Base-by-base conservation (phyloP, 2,888 invertebrate species). In the Brassicogethes aeneus region DNA sequence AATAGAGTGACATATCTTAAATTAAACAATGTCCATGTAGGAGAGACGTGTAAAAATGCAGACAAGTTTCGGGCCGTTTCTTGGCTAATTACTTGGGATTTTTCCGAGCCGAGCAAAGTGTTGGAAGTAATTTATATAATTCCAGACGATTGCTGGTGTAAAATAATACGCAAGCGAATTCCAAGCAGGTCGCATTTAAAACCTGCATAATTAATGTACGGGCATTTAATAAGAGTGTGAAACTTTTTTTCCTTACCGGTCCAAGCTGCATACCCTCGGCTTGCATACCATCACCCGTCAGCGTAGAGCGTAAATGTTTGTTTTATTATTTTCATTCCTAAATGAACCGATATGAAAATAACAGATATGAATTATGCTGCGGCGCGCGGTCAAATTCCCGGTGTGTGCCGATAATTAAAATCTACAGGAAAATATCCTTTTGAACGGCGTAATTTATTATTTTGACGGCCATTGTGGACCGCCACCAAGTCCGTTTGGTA, bases 141-240 rank as follows among this genome's bases (percentile, higher is more conserved):
- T 23, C 23, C 23, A 23, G 23, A 23, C 23, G 5, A 23, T 23
- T 10, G 23, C 10, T 10, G 23, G 23, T 23, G 23, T 23, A 23
- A 23, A 23, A 23, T 23, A 23, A 23, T 23, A 23, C 10, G 23
- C 23, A 10, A 34, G 23, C 10, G 23, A 23, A 23, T 23, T 7
- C 23, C 42, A 50, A 50, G 48, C 50, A 48, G 48, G 48, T 48
- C n/a, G n/a, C n/a, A 38, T 46, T 46, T 40, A 34, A 40, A 47
- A 41, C 43, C 33, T 41, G 46, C 48, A 50, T 50, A 50, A 50
- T 50, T 50, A 50, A 50, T 50, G 46, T 41, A 42, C 42, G 44
- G 39, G 46, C 46, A 43, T 48, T 50, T 50, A 48, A 50, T 50
- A 48, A 48, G 42, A 44, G 47, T 50, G 48, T 41, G 46, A 46